Base-by-base conservation (phyloP, 2,888 invertebrate species). In the Ennomos fuscantarius region DNA sequence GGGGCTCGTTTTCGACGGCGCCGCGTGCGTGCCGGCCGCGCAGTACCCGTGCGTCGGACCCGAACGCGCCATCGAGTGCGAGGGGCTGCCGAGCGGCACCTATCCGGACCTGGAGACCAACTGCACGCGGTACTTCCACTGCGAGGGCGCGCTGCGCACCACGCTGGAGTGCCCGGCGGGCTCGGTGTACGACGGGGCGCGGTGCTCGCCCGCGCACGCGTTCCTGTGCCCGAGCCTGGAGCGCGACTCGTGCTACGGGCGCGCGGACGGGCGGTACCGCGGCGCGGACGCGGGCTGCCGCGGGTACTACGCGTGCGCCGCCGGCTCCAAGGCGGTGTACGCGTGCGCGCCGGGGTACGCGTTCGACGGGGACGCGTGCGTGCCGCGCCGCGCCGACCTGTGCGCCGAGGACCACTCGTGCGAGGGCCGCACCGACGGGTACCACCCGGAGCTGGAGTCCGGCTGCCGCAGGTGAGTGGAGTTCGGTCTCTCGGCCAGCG, bases 301-400 rank as follows among this genome's bases (percentile, higher is more conserved):
- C 44, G 93, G 93, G 9, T 94, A 94, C 81, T 94, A 92, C 79
- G 93, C 90, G 68, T 94, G 94, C 77, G 84, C 86, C 13, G 83
- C 82, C 56, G 93, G 93, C 1, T 87, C 91, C 66, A 93, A 93
- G 72, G 93, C 93, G n/a, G 90, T 93, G 15, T 94, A 93, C 76
- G 87, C 94, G 37, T 94, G 94, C 65, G 84, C 92, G 0, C 78
- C 84, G 31, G 93, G 93, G 1, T 81, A 83, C 46, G 86, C 86
- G 12, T 94, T 94, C 76, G 93, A 94, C 75, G 94, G 93, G 0
- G 93, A 94, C 59, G 78, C 81, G 2, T 94, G 94, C 73, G 92
- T 90, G n/a, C 78, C 79, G 5, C 70, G 81, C 12, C 68, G 74
- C 3, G 76, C 84, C 8, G 82, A 80, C 8, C 63, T 78, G 5